Evolutionary conservation across 2,113 vertebrate genomes (phyloP), one percentile per base, ranked within the genome.

Genomic region (Platanista minor): DNA sequence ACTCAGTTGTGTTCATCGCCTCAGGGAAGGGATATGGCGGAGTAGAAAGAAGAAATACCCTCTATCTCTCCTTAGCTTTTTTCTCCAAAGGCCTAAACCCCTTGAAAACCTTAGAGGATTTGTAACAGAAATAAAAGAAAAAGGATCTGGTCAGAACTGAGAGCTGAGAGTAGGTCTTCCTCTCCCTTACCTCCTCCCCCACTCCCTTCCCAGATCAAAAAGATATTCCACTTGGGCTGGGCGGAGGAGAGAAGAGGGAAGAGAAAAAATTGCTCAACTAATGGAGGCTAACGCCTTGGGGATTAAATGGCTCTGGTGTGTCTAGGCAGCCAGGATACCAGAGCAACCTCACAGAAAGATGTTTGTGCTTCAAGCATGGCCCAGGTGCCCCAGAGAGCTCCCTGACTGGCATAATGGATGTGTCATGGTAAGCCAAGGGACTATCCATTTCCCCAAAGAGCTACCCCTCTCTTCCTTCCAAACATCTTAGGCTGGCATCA

Each of bases 401-500:
- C 6, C 1, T 1, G 33, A 3, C 49, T 2, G 6, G 23, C 0
- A 15, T 9, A 41, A 67, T 1, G 6, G 49, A 23, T 4, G 1
- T 17, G 9, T 13, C 67, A 6, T 5, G 2, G n/a, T 23, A 8
- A 49, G 39, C 29, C 41, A 27, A 2, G 2, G 6, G 29, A 17
- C n/a, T 13, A 0, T 1, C 7, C 11, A 18, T 23, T 17, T 10
- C 15, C 54, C 67, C 61, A 72, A 71, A 96, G 72, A 84, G 6
- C 21, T 46, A 21, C 6, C 12, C 23, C 61, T 41, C 33, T 61
- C 12, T 2, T 87, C 17, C 31, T 33, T 46, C 31, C 61, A 67
- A 31, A 52, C 31, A 46, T 77, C 59, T 6, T 4, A 41, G 29
- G 14, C 17, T 21, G 10, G 20, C 10, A 14, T 18, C 14, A 21